Conservation (phyloP, 2,113 vertebrate genomes). For the Gymnogyps californianus region DNA sequence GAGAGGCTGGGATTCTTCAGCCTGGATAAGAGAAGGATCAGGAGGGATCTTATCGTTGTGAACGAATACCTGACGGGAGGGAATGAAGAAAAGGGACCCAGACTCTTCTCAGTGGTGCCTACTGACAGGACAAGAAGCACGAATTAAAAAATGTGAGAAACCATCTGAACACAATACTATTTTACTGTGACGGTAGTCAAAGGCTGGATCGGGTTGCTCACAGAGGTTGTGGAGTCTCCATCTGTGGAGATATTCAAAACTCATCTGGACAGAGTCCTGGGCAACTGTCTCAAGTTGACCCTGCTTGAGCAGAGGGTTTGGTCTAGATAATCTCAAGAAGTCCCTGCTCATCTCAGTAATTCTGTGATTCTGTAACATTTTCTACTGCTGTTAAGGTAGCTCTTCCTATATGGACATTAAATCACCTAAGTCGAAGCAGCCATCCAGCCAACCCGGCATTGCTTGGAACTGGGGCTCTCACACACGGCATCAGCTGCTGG, state of each 20-base stretch:
- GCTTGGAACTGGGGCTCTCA: neutral
- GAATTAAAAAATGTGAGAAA: neutral
- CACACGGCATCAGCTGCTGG: neutral
- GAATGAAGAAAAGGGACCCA: neutral
- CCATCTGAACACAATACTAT: neutral
- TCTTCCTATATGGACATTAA: neutral
- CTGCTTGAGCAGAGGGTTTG: neutral
- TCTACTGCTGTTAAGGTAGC: neutral
- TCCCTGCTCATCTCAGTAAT: neutral
- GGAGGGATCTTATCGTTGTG: neutral
- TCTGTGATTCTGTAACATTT: neutral
- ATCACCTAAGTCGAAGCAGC: fast-evolving
- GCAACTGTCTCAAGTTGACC: neutral
- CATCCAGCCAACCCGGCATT: neutral
- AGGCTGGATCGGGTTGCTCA: neutral
- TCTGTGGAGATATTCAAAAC: neutral
- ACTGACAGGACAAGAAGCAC: neutral
- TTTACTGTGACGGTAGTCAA: neutral
- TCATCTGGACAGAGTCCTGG: neutral
- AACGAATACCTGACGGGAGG: neutral
- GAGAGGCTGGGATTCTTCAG: neutral
- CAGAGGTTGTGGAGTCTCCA: neutral
- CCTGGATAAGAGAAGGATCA: neutral
- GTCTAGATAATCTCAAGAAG: neutral
- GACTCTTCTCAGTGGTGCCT: neutral